Evolutionary conservation across 2,797 vertebrate species (phyloP).

Genomic region (Galagoides demidoff): DNA sequence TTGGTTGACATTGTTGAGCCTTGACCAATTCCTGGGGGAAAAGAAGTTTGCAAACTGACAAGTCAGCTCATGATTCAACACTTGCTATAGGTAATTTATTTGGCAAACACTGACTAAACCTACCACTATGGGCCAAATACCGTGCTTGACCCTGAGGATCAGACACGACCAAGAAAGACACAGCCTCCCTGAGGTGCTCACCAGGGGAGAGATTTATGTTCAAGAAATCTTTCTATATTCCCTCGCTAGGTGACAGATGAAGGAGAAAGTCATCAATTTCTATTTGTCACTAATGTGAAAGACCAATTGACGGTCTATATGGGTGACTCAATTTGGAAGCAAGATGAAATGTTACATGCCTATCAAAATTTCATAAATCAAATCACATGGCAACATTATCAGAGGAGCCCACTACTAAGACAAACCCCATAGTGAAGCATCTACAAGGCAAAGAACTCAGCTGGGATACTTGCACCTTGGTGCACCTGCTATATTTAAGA

Average conservation of each 20-base stretch:
- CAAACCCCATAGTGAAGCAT: neutral
- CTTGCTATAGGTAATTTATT: neutral
- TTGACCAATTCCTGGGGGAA: neutral
- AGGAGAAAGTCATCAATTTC: slow-evolving; percentile 64
- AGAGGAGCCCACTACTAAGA: neutral
- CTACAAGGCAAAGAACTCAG: neutral
- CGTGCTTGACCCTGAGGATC: neutral
- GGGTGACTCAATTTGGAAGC: slow-evolving; percentile 24
- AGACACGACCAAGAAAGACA: neutral
- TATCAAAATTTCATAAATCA: slow-evolving; percentile 61
- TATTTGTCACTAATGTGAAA: slow-evolving; percentile 58
- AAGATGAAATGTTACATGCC: slow-evolving; percentile 2
- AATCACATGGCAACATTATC: neutral
- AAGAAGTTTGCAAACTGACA: neutral
- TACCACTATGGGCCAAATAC: neutral
- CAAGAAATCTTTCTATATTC: neutral
- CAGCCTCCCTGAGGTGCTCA: neutral
- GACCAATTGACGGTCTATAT: slow-evolving; percentile 31
- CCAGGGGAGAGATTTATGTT: neutral
- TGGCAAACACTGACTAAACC: neutral
- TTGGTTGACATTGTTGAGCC: neutral
- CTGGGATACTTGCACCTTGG: neutral
- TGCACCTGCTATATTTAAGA: neutral
- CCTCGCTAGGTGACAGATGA: slow-evolving; percentile 20
- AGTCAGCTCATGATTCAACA: neutral